Conservation (phyloP, 2,113 vertebrate species). For the Cebidichthys violaceus region DNA sequence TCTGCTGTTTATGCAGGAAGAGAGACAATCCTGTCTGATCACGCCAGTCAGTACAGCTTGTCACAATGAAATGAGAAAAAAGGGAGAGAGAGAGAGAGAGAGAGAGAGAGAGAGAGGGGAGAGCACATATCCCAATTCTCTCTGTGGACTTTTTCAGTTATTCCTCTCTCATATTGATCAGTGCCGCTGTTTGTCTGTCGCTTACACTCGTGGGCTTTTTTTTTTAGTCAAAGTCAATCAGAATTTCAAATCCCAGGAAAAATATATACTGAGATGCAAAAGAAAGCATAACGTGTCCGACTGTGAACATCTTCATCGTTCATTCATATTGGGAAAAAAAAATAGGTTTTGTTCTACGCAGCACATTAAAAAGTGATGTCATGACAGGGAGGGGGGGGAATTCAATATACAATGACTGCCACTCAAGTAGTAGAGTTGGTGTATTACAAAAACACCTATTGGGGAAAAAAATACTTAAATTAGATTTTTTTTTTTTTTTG, state of each 20-base stretch:
- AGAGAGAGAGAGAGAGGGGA: background rate
- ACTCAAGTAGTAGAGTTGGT: background rate
- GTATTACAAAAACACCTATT: background rate
- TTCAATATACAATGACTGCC: background rate
- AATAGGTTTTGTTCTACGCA: background rate
- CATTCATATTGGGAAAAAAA: background rate
- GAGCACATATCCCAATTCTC: constrained; percentile 34
- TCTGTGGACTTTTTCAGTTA: constrained; percentile 18
- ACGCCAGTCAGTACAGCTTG: constrained; percentile 16
- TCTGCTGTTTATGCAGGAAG: constrained; percentile 44
- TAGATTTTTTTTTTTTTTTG: background rate
- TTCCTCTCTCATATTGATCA: constrained; percentile 49
- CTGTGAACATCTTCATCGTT: background rate
- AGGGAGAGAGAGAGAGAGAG: background rate
- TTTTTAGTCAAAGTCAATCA: constrained; percentile 38
- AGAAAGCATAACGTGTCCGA: background rate
- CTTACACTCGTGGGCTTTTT: constrained; percentile 29
- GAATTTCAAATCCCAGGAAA: constrained; percentile 49
- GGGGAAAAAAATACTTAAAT: background rate
- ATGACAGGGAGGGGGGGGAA: background rate
- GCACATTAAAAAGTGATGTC: background rate
- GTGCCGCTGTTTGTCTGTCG: constrained; percentile 24
- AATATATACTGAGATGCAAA: constrained; percentile 8
- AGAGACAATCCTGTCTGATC: constrained; percentile 50
- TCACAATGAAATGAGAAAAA: constrained; percentile 23